A percentile compares a stretch with the other conserved stretches of the same genome.
These are phyloP conservation scores for Balanococcus diminutus DNA, from an alignment of 2,888 invertebrate genomes.

Conservation along the genomic window DNA sequence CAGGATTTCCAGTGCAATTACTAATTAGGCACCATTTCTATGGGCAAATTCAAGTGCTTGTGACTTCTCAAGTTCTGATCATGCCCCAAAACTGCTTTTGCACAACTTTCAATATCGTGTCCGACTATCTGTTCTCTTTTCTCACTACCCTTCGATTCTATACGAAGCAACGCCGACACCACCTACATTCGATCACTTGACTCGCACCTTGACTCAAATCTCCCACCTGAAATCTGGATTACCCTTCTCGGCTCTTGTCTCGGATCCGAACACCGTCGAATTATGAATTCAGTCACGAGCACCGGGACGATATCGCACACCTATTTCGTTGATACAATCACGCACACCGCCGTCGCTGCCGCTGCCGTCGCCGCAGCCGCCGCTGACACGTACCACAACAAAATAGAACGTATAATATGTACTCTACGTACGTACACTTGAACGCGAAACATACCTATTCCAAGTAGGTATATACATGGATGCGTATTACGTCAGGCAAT, in stretches of 20 bases:
- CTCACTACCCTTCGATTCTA: too few species aligned
- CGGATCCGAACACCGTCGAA: neutral
- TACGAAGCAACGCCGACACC: too few species aligned
- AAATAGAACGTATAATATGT: neutral
- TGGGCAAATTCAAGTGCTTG: too few species aligned
- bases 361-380: neutral
- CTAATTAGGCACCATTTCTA: too few species aligned
- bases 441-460: neutral
- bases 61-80: too few species aligned
- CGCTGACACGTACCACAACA: neutral
- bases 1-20: too few species aligned
- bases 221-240: neutral
- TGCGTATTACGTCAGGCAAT: neutral
- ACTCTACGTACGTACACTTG: neutral
- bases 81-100: too few species aligned
- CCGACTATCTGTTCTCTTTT: too few species aligned
- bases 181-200: neutral
- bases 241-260: neutral
- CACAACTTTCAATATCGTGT: too few species aligned
- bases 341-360: neutral
- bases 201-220: neutral
- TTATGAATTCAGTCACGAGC: slow-evolving; percentile 10
- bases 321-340: slow-evolving; percentile 4
- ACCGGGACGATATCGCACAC: neutral
- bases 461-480: neutral